phyloP scores from a whole-genome alignment of 2,797 vertebrate species.

The Megalops cyprinoides region DNA sequence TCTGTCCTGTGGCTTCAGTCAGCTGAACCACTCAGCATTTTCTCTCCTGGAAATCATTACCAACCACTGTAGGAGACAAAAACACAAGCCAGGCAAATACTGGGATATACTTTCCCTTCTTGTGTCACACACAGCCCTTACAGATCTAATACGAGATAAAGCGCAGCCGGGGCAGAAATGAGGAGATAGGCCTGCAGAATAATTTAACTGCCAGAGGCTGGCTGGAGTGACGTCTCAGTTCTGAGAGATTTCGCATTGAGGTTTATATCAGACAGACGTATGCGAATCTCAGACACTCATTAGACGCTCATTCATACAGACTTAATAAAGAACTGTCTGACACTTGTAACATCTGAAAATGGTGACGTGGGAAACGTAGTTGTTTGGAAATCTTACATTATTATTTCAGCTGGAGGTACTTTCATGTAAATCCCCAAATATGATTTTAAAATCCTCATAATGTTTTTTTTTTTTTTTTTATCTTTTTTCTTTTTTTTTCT shows the following conservation, averaged over 20 bases:
- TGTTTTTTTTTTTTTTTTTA: neutral
- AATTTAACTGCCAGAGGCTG: neutral
- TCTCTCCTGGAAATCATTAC: slow-evolving; percentile 58
- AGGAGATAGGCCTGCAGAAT: neutral
- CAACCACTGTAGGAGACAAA: slow-evolving; percentile 34
- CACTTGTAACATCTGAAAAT: neutral
- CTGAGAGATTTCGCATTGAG: too few species aligned
- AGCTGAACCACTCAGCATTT: slow-evolving; percentile 58
- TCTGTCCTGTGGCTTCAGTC: slow-evolving; percentile 58
- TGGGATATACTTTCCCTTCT: neutral
- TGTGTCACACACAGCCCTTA: neutral
- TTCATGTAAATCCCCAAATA: neutral
- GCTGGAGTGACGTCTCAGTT: too few species aligned
- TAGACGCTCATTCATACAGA: neutral
- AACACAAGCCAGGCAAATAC: slow-evolving; percentile 1
- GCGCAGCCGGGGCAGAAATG: neutral
- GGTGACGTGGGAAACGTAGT: neutral
- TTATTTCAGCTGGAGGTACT: neutral
- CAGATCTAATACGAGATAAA: neutral
- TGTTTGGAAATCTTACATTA: neutral
- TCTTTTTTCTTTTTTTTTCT: neutral
- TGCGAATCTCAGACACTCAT: neutral
- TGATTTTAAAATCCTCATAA: neutral
- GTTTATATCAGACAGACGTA: too few species aligned
- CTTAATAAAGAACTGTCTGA: neutral